These are phyloP conservation scores for Pachypanchax playfairii DNA, from an alignment of 2,113 vertebrate species.

Conservation along the genomic window DNA sequence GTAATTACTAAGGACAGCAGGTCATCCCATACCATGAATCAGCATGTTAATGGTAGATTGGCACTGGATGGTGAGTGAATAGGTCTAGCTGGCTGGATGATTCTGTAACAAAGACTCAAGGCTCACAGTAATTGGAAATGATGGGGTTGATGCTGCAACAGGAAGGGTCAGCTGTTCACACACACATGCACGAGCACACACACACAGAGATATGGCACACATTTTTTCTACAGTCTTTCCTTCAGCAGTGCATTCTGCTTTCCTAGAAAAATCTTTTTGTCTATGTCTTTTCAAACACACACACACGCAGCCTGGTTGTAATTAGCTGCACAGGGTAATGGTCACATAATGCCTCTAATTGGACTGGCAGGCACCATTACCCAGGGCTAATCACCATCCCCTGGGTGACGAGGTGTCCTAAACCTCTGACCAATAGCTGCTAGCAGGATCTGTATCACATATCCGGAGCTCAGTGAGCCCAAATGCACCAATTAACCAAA, in stretches of 20 bases:
- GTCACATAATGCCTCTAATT: slow-evolving; percentile 74
- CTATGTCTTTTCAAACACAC: slow-evolving; percentile 8
- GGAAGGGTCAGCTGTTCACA: slow-evolving; percentile 36
- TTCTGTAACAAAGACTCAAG: slow-evolving; percentile 41
- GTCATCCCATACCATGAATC: slow-evolving; percentile 34
- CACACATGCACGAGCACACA: background rate
- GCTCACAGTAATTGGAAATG: slow-evolving; percentile 63
- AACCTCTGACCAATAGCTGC: slow-evolving; percentile 64
- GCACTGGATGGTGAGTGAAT: slow-evolving; percentile 48
- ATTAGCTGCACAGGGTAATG: slow-evolving; percentile 69
- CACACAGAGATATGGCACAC: background rate
- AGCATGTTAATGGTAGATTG: slow-evolving; percentile 56
- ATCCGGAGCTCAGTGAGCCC: slow-evolving; percentile 40
- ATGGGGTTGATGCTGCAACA: slow-evolving; percentile 46
- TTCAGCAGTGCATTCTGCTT: background rate
- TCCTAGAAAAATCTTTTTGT: background rate
- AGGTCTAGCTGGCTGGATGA: slow-evolving; percentile 56
- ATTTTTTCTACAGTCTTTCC: background rate
- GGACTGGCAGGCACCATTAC: slow-evolving; percentile 75
- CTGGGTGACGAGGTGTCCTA: slow-evolving; percentile 58
- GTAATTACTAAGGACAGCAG: slow-evolving; percentile 30
- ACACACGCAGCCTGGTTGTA: slow-evolving; percentile 54
- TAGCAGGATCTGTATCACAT: slow-evolving; percentile 56
- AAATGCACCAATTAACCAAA: slow-evolving; percentile 59
- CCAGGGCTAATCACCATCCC: slow-evolving; percentile 72